Base-by-base conservation (phyloP, 1,140 invertebrate species). In the Hylyphantes graminicola region DNA sequence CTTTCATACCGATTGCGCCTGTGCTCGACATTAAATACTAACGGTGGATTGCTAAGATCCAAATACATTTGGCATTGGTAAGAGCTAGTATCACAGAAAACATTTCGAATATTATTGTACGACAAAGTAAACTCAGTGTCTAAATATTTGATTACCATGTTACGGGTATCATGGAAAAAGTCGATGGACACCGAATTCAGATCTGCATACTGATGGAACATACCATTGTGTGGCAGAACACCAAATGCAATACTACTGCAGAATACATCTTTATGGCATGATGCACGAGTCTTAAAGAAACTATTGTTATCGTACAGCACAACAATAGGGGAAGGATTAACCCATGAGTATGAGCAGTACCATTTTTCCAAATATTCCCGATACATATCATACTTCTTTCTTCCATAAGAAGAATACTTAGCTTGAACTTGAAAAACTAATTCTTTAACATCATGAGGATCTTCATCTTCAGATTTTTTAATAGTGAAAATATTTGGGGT, bases 151-250 rank as follows among this genome's bases (percentile, higher is more conserved):
- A 85, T 74, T 12, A 2, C 35, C 2, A 79, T 50, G 5, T 50
- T 48, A 6, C 84, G 35, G 13, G 12, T 55, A 67, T 85, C 84
- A 61, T 85, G 84, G 17, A 21, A 74, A 65, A 85, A 85, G 55
- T 63, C 13, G 7, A 63, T 19, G 9, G 10, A 51, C 19, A 19
- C 1, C 13, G 10, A 51, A 12, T 5, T 10, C 12, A 61, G 48
- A n/a, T 2, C 11, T 17, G 65, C 53, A 61, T 70, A 80, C 10
- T 59, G 12, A 51, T 70, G n/a, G 59, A 70, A 80, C 17, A 21
- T 17, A n/a, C 65, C 77, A 48, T 70, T 70, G 35, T 70, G 63
- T 12, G 77, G 77, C 19, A 80, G 61, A n/a, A 59, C 35, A 5
- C 77, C 77, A 80, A 80, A 80, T 1, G 19, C 7, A 17, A 80